phyloP scores from a whole-genome alignment of 92 coral and sea anemone species.

The Epizoanthus fatuus region DNA sequence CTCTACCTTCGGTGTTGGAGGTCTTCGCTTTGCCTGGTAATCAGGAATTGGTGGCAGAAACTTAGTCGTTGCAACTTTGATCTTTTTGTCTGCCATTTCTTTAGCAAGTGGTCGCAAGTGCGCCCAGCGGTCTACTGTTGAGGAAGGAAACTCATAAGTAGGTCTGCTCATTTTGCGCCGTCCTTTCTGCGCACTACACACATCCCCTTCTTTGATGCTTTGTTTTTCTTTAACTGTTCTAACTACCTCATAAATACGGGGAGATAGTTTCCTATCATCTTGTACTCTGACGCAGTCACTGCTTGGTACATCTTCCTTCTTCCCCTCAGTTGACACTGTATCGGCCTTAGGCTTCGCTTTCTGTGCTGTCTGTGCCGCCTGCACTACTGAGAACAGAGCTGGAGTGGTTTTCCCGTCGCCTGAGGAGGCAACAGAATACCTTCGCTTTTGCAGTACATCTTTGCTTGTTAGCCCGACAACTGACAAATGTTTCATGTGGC shows the following conservation, averaged over 20 bases:
- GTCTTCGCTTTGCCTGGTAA: constrained; percentile 73
- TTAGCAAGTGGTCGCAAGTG: constrained; percentile 23
- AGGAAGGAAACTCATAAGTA: constrained; percentile 4
- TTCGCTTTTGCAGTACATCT: background rate
- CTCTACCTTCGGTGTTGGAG: constrained; percentile 41
- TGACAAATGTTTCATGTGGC: constrained; percentile 3
- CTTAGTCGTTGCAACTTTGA: constrained; percentile 39
- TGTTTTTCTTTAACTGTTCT: background rate
- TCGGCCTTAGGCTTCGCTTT: background rate
- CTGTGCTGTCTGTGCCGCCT: background rate
- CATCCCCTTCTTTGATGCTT: background rate
- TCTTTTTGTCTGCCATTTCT: constrained; percentile 3
- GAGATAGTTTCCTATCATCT: background rate
- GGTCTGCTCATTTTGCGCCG: background rate
- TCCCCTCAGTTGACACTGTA: background rate
- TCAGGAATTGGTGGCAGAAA: constrained; percentile 86
- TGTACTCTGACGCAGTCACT: background rate
- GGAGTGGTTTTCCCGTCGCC: background rate
- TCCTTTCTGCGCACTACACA: background rate
- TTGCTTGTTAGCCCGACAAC: constrained; percentile 26
- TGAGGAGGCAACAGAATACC: background rate
- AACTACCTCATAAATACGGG: background rate
- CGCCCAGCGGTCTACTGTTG: constrained; percentile 14
- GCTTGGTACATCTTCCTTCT: background rate
- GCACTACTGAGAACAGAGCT: constrained; percentile 19